Evolutionary conservation across 2,888 invertebrate species (phyloP).

Genomic region (Celastrina argiolus): DNA sequence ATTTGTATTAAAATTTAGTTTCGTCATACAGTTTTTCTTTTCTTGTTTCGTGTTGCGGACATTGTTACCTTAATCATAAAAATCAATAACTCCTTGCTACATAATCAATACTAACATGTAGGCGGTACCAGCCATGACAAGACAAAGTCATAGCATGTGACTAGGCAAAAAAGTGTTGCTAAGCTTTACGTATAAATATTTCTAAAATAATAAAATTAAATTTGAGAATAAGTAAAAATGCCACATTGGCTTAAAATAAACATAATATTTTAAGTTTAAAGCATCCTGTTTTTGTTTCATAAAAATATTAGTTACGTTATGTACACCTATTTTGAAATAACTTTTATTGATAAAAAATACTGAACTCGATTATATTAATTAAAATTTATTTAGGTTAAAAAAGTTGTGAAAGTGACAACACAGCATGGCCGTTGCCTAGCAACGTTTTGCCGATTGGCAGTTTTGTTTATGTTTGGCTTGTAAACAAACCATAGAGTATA

Average conservation of each 20-base stretch:
- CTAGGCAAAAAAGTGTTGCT: neutral
- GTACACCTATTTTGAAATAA: neutral
- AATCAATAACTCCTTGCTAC: neutral
- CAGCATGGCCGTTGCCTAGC: neutral
- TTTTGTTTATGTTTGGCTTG: neutral
- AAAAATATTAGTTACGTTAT: too few relatives aligned
- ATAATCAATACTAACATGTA: neutral
- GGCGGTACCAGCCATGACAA: slow-evolving; percentile 2
- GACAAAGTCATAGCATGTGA: neutral
- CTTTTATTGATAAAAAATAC: too few relatives aligned
- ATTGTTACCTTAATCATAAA: neutral
- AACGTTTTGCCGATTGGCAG: neutral
- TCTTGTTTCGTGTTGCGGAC: neutral
- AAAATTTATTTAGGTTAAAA: neutral
- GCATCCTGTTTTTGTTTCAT: too few relatives aligned
- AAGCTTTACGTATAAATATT: neutral
- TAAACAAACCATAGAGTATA: neutral
- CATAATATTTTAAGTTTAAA: too few relatives aligned
- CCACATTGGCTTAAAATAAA: too few relatives aligned
- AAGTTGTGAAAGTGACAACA: neutral
- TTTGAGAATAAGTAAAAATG: too few relatives aligned
- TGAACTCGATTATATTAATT: too few relatives aligned
- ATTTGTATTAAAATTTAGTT: neutral
- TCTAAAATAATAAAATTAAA: too few relatives aligned
- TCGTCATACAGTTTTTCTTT: neutral